These are phyloP conservation scores for Mactra quadrangularis DNA, from an alignment of 1,140 invertebrate species.

Conservation along the genomic window DNA sequence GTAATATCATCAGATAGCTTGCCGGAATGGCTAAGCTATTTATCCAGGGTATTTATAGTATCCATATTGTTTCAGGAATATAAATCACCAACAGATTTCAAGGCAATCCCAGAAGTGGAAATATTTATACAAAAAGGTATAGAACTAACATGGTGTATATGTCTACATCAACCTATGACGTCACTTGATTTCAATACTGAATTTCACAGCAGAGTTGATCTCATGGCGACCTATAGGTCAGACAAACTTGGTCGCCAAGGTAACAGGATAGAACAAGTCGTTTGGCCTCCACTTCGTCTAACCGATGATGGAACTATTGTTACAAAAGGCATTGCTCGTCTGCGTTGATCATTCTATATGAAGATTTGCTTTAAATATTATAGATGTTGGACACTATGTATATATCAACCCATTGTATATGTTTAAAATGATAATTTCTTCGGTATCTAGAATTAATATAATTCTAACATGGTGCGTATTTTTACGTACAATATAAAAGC, in stretches of 20 bases:
- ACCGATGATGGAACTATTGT: background rate
- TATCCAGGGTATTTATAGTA: no score
- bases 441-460: no score
- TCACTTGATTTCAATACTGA: background rate
- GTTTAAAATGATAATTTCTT: no score
- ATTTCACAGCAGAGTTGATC: background rate
- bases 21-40: no score
- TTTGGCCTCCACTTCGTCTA: background rate
- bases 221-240: background rate
- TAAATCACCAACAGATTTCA: background rate
- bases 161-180: background rate
- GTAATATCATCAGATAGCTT: no score
- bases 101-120: background rate
- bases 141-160: background rate
- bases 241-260: constrained; percentile 2
- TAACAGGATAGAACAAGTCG: background rate
- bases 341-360: background rate
- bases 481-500: no score
- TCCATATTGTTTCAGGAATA: no score
- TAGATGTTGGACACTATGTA: no score
- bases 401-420: no score
- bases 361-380: no score
- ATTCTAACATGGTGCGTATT: no score
- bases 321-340: background rate
- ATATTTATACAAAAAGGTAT: background rate